Evolutionary conservation across 1,140 invertebrate genomes (phyloP), one percentile per base, ranked within the genome.

Genomic region (Magallana ariakensis): DNA sequence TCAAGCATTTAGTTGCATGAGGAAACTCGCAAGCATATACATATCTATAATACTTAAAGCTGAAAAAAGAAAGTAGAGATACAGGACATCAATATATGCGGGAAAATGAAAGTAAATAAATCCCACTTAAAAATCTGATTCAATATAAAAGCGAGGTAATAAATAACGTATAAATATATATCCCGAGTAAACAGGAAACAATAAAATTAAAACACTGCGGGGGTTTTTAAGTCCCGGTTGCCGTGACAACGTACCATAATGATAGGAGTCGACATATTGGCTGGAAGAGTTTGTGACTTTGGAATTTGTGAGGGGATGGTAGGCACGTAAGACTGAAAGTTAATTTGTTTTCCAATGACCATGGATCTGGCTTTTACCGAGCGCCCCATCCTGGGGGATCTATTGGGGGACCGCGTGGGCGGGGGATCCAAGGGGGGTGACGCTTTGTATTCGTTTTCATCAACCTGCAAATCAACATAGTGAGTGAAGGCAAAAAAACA

Each of bases 261-360:
- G 7, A 75, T 19, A 10, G 80, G 85, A 58, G 85, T 62, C 54
- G 58, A 80, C 19, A 87, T 46, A 66, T 87, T 87, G 54, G 84
- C 60, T 13, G 87, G 87, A 53, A 87, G 55, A 13, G 87, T 87
- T 80, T 87, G 87, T 81, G 87, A 83, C 70, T 83, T 75, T 54
- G 87, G 87, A 33, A 83, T 83, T 62, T 83, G 66, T 55, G 70
- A 60, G 3, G 87, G 60, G 62, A 81, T 13, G 22, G 70, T 70
- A 56, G 70, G 62, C 22, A 75, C 0, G 66, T 53, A 54, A 15
- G 80, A 66, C 75, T 84, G 83, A 62, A 87, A 85, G 62, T 84
- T 75, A 75, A 85, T n/a, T 56, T 46, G 54, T 57, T 80, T 87
- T 82, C 83, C 87, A 58, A 87, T 86, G n/a, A 85, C 80, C 87